A percentile compares a stretch with the other conserved stretches of the same genome.
Evolutionary conservation across 2,113 vertebrate species (phyloP).

Genomic region (Cinclus cinclus): DNA sequence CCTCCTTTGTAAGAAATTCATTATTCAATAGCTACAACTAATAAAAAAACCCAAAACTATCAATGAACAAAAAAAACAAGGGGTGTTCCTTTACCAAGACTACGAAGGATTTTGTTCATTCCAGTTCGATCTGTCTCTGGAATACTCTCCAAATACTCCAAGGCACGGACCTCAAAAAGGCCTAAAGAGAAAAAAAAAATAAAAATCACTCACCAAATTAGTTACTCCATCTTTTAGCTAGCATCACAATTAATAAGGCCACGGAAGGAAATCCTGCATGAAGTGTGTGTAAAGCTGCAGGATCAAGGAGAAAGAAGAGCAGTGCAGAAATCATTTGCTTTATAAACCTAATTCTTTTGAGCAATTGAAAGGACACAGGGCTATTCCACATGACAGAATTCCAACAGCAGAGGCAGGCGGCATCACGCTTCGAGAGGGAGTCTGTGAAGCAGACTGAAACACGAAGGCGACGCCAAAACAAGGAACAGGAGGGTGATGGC

Average conservation of each 20-base stretch:
- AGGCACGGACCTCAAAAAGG: conserved; percentile 91
- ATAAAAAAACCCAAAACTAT: not conserved
- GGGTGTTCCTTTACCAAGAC: conserved; percentile 81
- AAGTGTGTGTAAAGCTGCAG: not conserved
- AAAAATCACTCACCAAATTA: not conserved
- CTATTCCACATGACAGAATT: rapidly evolving
- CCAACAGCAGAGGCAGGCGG: not conserved
- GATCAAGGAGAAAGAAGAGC: not conserved
- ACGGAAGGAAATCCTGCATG: rapidly evolving
- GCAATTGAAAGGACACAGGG: rapidly evolving
- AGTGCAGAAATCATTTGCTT: not conserved
- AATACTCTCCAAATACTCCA: conserved; percentile 86
- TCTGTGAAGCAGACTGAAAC: not conserved
- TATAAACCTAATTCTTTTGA: not conserved
- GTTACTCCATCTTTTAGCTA: not conserved
- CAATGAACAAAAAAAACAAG: not conserved
- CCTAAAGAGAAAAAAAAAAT: conserved; percentile 68
- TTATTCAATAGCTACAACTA: not conserved
- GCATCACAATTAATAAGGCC: not conserved
- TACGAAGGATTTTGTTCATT: conserved; percentile 92
- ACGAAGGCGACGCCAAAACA: not conserved
- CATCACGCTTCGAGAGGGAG: not conserved
- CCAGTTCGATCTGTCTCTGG: conserved; percentile 85
- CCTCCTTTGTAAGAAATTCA: not conserved
- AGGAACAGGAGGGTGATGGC: not conserved